A percentile compares a stretch with the other conserved stretches of the same genome.
Conservation (phyloP, 2,113 vertebrate genomes). For the Poeciliopsis retropinna region DNA sequence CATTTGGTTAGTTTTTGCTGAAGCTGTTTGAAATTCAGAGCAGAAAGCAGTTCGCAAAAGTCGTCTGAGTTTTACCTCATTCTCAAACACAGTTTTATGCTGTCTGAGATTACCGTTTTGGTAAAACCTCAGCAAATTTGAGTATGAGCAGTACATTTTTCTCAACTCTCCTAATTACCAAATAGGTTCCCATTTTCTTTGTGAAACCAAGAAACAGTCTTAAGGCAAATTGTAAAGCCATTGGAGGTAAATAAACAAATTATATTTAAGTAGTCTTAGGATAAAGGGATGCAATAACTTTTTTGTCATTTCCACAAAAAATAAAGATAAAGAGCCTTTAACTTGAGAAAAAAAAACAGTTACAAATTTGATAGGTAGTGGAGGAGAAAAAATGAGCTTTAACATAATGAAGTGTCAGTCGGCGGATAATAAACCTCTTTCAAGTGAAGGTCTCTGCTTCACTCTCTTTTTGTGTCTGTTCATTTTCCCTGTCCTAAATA, state of each 20-base stretch:
- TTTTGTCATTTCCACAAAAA: conserved; percentile 59
- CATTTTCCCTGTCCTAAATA: conserved; percentile 45
- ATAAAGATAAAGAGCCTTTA: conserved; percentile 54
- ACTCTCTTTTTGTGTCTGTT: conserved; percentile 48
- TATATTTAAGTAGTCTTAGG: conserved; percentile 68
- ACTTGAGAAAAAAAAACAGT: conserved; percentile 24
- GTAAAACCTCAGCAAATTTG: conserved; percentile 38
- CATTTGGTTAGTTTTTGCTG: conserved; percentile 12
- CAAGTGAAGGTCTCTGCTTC: conserved; percentile 53
- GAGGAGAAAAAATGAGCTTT: conserved; percentile 39
- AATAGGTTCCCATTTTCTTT: conserved; percentile 47
- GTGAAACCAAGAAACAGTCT: conserved; percentile 59
- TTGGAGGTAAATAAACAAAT: conserved; percentile 66
- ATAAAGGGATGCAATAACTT: conserved; percentile 69
- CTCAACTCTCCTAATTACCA: conserved; percentile 56
- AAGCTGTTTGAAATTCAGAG: conserved; percentile 19
- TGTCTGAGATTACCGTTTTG: conserved; percentile 25
- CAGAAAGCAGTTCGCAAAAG: conserved; percentile 17
- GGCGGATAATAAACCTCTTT: conserved; percentile 49
- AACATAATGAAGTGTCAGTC: conserved; percentile 57
- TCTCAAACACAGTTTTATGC: conserved; percentile 11
- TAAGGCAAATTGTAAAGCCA: conserved; percentile 40
- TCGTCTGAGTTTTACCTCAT: neutral
- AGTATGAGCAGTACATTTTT: conserved; percentile 57
- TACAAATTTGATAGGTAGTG: conserved; percentile 7